Conservation (phyloP, 1,140 invertebrate genomes). For the Drosophila athabasca region DNA sequence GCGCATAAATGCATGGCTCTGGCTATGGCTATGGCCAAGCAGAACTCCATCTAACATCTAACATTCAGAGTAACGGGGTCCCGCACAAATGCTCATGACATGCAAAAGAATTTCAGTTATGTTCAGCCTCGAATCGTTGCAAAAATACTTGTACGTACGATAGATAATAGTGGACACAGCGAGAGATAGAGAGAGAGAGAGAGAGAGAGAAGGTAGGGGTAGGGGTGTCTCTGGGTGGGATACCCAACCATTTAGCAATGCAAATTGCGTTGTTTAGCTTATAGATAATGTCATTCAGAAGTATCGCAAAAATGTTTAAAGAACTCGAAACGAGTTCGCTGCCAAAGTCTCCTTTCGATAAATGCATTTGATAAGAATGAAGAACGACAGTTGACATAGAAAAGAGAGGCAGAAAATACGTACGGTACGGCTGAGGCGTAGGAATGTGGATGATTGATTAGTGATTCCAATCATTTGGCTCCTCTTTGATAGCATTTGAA, state of each 20-base stretch:
- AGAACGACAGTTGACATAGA: conserved; percentile 44
- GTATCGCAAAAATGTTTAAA: conserved; percentile 61
- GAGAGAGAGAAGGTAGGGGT: neutral
- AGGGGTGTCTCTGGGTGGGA: conserved; percentile 14
- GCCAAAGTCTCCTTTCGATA: conserved; percentile 43
- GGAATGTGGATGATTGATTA: conserved; percentile 29
- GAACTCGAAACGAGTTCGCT: conserved; percentile 61
- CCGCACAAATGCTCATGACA: conserved; percentile 76
- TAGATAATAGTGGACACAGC: too few species aligned
- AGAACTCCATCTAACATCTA: conserved; percentile 54
- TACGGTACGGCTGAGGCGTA: conserved; percentile 18
- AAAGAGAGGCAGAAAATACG: conserved; percentile 37
- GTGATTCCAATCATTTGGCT: conserved; percentile 8
- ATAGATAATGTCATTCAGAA: conserved; percentile 78
- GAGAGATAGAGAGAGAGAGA: too few species aligned
- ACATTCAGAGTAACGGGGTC: conserved; percentile 69
- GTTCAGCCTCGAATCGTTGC: conserved; percentile 48
- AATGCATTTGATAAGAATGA: conserved; percentile 56
- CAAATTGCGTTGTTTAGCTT: conserved; percentile 75
- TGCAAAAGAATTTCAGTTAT: conserved; percentile 75
- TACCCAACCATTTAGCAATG: conserved; percentile 69
- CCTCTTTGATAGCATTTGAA: neutral
- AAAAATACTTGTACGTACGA: neutral
- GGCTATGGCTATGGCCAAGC: conserved; percentile 33
- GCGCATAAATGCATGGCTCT: conserved; percentile 76